Conservation (phyloP, 2,888 invertebrate genomes). For the Dasypogon diadema region DNA sequence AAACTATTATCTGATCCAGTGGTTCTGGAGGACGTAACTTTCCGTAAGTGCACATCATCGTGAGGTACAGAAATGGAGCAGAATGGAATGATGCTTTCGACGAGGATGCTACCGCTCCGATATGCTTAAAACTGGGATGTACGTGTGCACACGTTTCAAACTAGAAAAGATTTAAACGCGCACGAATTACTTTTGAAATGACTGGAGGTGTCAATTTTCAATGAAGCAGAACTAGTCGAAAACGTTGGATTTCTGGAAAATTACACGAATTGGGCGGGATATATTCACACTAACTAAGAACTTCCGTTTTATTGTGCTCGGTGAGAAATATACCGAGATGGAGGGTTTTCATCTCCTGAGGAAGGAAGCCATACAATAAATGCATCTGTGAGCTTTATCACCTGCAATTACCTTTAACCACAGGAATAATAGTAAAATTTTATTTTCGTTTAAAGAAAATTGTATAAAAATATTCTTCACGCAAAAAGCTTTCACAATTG, state of each 20-base stretch:
- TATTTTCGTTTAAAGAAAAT: too few species aligned
- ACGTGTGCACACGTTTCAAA: slow-evolving; percentile 19
- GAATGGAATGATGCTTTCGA: slow-evolving; percentile 57
- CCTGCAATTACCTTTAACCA: too few species aligned
- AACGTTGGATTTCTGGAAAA: slow-evolving; percentile 1
- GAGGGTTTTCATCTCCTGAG: not conserved
- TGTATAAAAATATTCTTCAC: too few species aligned
- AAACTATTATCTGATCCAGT: slow-evolving; percentile 60
- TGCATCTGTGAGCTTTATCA: too few species aligned
- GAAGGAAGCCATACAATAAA: too few species aligned
- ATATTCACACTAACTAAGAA: not conserved
- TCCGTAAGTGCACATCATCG: slow-evolving; percentile 55
- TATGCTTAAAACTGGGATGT: slow-evolving; percentile 17
- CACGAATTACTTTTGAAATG: slow-evolving; percentile 51
- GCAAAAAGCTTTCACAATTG: too few species aligned
- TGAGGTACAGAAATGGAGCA: slow-evolving; percentile 55
- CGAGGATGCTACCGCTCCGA: slow-evolving; percentile 54
- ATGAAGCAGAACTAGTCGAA: slow-evolving; percentile 35
- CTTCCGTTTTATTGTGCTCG: too few species aligned
- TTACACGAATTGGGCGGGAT: not conserved
- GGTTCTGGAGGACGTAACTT: slow-evolving; percentile 57
- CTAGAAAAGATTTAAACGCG: slow-evolving; percentile 49
- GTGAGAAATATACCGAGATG: not conserved
- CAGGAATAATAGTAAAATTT: too few species aligned
- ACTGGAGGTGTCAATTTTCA: slow-evolving; percentile 53